These are phyloP conservation scores for Dasysyrphus albostriatus DNA, from an alignment of 2,888 invertebrate genomes.

Conservation along the genomic window DNA sequence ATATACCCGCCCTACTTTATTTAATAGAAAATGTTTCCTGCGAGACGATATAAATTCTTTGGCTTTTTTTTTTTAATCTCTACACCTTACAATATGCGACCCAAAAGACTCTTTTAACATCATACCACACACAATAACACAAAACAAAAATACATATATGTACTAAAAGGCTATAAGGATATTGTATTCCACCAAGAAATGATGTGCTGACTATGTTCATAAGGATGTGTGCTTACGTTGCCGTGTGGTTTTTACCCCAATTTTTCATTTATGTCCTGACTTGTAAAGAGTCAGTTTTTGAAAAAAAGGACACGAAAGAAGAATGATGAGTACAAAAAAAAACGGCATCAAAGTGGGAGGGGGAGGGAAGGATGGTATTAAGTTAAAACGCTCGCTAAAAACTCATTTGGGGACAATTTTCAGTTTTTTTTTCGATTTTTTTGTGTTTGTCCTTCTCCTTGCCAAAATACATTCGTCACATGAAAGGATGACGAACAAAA, in stretches of 20 bases:
- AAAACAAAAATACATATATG: background rate
- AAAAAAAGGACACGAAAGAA: conserved; percentile 25
- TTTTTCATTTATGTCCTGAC: conserved; percentile 68
- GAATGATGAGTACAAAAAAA: conserved; percentile 36
- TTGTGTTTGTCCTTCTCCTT: background rate
- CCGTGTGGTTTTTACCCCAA: conserved; percentile 61
- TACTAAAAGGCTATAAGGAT: conserved; percentile 33
- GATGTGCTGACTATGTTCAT: conserved; percentile 61
- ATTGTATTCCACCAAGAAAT: conserved; percentile 49
- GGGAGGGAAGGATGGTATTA: conserved; percentile 27
- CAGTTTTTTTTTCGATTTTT: conserved; percentile 48
- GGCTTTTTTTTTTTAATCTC: conserved; percentile 34
- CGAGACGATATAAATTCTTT: conserved; percentile 72
- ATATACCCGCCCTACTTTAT: conserved; percentile 58
- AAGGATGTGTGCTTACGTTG: conserved; percentile 12
- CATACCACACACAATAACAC: conserved; percentile 3
- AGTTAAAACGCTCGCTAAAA: conserved; percentile 65
- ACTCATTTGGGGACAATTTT: conserved; percentile 64
- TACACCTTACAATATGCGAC: conserved; percentile 42
- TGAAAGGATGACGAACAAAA: conserved; percentile 2
- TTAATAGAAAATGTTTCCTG: conserved; percentile 73
- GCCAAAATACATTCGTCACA: background rate
- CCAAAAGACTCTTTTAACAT: background rate
- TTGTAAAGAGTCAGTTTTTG: conserved; percentile 50
- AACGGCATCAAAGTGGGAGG: conserved; percentile 53